phyloP scores from a whole-genome alignment of 2,797 vertebrate species.

The Tapera naevia region DNA sequence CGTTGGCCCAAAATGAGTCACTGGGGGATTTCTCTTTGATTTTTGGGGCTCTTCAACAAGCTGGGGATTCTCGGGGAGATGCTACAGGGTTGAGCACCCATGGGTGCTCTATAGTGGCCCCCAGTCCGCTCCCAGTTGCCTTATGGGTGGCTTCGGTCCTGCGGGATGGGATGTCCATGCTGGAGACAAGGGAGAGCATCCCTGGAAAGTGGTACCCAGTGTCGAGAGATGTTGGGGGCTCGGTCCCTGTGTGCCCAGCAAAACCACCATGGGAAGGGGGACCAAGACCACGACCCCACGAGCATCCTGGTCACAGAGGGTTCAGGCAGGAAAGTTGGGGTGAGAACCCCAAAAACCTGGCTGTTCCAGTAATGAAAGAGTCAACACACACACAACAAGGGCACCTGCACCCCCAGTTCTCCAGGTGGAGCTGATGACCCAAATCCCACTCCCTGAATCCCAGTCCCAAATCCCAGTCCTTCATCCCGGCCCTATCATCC shows the following conservation, averaged over 20 bases:
- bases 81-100: neutral
- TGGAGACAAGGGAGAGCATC: neutral
- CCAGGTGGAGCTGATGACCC: too few relatives aligned
- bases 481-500: too few relatives aligned
- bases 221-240: too few relatives aligned
- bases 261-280: neutral
- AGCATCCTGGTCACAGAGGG: too few relatives aligned
- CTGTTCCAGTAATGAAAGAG: constrained; percentile 37
- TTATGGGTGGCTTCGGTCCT: too few relatives aligned
- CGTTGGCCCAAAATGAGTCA: constrained; percentile 24
- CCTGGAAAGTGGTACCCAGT: neutral
- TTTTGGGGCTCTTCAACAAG: neutral
- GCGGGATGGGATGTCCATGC: rapidly evolving
- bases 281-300: neutral
- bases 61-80: neutral
- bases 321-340: constrained; percentile 23
- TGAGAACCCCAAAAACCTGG: neutral
- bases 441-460: too few relatives aligned
- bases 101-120: neutral
- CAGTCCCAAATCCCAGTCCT: too few relatives aligned
- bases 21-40: neutral
- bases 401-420: constrained; percentile 22
- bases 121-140: rapidly evolving
- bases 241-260: neutral
- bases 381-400: neutral